Percentiles rank a stretch among this genome's conserved stretches.
These are phyloP conservation scores for Acrocyrtus sp. DNA, from an alignment of 2,888 invertebrate genomes.

Conservation along the genomic window DNA sequence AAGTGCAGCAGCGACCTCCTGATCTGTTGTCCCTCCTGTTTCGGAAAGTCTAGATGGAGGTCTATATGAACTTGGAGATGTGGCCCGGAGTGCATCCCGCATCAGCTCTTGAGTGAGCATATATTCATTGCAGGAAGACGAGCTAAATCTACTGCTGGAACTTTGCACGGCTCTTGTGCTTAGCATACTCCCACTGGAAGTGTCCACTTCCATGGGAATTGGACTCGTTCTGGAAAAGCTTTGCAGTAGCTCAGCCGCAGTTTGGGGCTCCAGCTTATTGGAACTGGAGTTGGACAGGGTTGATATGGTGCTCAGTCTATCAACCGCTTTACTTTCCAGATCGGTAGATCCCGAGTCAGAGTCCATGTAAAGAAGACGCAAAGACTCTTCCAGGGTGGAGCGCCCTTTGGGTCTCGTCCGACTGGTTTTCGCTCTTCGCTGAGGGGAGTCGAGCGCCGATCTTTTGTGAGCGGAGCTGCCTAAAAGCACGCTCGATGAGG, in stretches of 20 bases:
- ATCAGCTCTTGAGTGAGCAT: slow-evolving; percentile 55
- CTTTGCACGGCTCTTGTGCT: slow-evolving; percentile 57
- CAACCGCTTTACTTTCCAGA: slow-evolving; percentile 35
- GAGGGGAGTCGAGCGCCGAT: slow-evolving; percentile 45
- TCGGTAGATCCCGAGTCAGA: slow-evolving; percentile 51
- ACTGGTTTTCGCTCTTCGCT: slow-evolving; percentile 45
- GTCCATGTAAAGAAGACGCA: slow-evolving; percentile 60
- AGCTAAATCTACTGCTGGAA: slow-evolving; percentile 54
- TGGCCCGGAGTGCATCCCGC: slow-evolving; percentile 50
- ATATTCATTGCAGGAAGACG: slow-evolving; percentile 53
- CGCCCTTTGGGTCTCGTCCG: slow-evolving; percentile 53
- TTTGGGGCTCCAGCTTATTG: slow-evolving; percentile 24
- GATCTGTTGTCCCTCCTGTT: slow-evolving; percentile 70
- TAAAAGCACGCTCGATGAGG: slow-evolving; percentile 26
- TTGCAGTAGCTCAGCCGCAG: slow-evolving; percentile 33
- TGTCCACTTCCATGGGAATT: slow-evolving; percentile 54
- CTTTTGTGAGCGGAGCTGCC: slow-evolving; percentile 28
- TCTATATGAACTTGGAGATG: slow-evolving; percentile 66
- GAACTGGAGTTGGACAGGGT: slow-evolving; percentile 47
- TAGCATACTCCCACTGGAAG: slow-evolving; percentile 46
- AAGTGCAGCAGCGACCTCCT: slow-evolving; percentile 69
- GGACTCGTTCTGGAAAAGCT: slow-evolving; percentile 53
- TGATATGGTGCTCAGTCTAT: slow-evolving; percentile 44
- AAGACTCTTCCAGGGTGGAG: slow-evolving; percentile 60
- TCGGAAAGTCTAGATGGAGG: slow-evolving; percentile 74